Percentiles rank a stretch among this genome's conserved stretches.
phyloP scores from a whole-genome alignment of 2,888 invertebrate genomes.

The Melinopterus prodromus region DNA sequence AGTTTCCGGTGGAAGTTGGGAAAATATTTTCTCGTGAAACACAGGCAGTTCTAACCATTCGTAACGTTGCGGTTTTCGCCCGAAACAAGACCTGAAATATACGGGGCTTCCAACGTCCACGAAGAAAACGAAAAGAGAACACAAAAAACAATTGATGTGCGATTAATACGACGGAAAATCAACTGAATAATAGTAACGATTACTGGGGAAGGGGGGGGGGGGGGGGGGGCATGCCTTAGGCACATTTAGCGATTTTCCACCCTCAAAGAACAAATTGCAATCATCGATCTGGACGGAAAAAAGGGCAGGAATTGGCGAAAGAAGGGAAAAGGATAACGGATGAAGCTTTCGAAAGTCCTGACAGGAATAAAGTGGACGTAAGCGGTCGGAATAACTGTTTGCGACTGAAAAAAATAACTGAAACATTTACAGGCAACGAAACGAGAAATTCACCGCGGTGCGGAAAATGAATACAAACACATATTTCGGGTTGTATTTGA shows the following conservation, averaged over 20 bases:
- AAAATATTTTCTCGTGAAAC: background rate
- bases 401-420: background rate
- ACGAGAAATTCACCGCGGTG: background rate
- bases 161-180: background rate
- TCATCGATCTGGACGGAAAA: background rate
- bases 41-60: background rate
- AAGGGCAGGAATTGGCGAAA: background rate
- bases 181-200: background rate
- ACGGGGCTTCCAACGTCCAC: background rate
- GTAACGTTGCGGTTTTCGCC: background rate
- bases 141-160: background rate
- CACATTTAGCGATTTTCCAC: background rate
- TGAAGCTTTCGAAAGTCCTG: background rate
- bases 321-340: background rate
- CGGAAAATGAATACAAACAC: background rate
- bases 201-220: background rate
- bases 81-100: background rate
- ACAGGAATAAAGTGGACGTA: slow-evolving; percentile 4
- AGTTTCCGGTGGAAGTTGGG: background rate
- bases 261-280: background rate
- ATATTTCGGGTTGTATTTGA: background rate
- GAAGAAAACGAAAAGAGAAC: background rate
- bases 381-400: background rate
- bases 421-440: background rate
- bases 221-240: background rate